phyloP scores from a whole-genome alignment of 2,888 invertebrate genomes.

The Papilio protenor region DNA sequence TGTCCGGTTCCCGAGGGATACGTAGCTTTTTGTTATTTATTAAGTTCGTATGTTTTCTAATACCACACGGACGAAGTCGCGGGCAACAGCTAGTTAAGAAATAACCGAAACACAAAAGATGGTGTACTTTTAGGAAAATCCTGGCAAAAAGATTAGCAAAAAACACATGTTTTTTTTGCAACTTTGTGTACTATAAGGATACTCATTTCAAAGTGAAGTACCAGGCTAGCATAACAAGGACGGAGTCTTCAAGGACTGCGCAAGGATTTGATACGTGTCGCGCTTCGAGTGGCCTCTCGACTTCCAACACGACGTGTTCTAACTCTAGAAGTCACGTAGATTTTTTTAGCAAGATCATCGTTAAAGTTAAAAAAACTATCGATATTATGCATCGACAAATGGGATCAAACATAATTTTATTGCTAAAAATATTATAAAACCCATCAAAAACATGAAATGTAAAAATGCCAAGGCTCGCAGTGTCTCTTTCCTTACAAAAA shows the following conservation, averaged over 20 bases:
- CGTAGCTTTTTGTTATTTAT: too few relatives aligned
- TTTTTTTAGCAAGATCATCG: constrained; percentile 14
- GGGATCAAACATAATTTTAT: neutral
- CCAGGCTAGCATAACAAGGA: constrained; percentile 42
- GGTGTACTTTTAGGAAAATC: too few relatives aligned
- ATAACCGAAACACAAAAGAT: too few relatives aligned
- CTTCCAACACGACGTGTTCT: constrained; percentile 31
- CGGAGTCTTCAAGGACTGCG: constrained; percentile 38
- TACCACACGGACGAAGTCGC: too few relatives aligned
- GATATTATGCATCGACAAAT: neutral
- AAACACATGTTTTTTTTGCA: neutral
- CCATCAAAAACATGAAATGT: too few relatives aligned
- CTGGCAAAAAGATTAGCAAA: neutral
- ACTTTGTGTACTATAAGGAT: neutral
- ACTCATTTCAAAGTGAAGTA: constrained; percentile 36
- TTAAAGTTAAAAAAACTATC: constrained; percentile 6
- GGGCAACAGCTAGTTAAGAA: too few relatives aligned
- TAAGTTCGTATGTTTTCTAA: too few relatives aligned
- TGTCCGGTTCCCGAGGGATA: too few relatives aligned
- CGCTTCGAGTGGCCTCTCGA: constrained; percentile 37
- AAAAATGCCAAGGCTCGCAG: too few relatives aligned
- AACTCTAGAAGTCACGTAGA: constrained; percentile 37
- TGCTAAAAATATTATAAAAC: neutral
- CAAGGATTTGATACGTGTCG: constrained; percentile 37
- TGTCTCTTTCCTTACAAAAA: too few relatives aligned